A percentile compares a stretch with the other conserved stretches of the same genome.
Conservation (phyloP, 1,140 invertebrate genomes). For the Trichomalopsis sarcophagae region DNA sequence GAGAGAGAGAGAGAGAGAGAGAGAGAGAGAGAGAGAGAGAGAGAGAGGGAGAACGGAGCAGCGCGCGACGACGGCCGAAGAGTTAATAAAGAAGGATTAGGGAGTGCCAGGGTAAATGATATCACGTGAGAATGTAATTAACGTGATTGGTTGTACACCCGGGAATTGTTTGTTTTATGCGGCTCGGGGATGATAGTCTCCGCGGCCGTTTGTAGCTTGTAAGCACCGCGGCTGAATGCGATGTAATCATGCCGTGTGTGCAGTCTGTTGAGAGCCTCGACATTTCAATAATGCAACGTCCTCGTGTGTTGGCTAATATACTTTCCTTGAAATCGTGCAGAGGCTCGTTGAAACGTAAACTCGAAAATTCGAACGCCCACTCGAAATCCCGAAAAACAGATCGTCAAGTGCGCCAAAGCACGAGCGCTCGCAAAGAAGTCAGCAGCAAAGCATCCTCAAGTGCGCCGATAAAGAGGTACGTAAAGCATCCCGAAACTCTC, state of each 20-base stretch:
- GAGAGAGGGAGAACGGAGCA: slow-evolving; percentile 45
- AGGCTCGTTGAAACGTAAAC: no score
- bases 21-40: not conserved
- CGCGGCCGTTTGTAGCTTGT: not conserved
- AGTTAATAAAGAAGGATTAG: slow-evolving; percentile 48
- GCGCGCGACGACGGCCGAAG: slow-evolving; percentile 5
- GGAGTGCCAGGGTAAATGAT: slow-evolving; percentile 26
- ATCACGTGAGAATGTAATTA: slow-evolving; percentile 39
- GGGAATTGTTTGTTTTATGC: slow-evolving; percentile 28
- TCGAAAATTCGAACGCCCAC: not conserved
- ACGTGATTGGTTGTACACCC: not conserved
- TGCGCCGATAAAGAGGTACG: not conserved
- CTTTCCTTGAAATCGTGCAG: no score
- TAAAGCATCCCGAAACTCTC: not conserved
- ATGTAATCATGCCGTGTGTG: not conserved
- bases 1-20: no score
- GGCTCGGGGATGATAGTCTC: not conserved
- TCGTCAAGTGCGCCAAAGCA: no score
- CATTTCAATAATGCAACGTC: not conserved
- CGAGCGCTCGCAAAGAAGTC: not conserved
- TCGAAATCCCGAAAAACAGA: not conserved
- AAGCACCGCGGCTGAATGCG: not conserved
- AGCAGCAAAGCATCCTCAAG: not conserved
- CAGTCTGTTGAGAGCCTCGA: not conserved
- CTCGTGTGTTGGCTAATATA: no score